Base-by-base conservation (phyloP, 2,113 vertebrate species). In the Octodon degus region DNA sequence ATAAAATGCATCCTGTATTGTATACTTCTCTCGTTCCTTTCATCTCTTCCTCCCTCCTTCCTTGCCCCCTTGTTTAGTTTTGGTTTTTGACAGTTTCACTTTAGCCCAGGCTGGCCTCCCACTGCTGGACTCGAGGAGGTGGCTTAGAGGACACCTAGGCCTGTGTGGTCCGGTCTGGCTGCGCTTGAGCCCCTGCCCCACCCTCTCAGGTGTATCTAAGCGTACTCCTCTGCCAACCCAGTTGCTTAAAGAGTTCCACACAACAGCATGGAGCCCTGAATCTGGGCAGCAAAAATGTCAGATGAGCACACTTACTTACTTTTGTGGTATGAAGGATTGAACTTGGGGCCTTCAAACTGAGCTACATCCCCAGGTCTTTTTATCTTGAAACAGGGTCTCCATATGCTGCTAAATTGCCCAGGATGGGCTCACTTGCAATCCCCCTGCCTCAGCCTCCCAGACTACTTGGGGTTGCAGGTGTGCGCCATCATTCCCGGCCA, bases 221-320 rank as follows among this genome's bases (percentile, higher is more conserved):
- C 22, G 30, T 89, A 50, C 81, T 90, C 77, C 76, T 58, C 90
- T 90, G 77, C 40, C 90, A 93, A 93, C 16, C 20, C 53, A 82
- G 79, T 25, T 10, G 67, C 3, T 14, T 68, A 17, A 68, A 34
- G 68, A 70, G 68, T 19, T 70, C 34, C 68, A 20, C 7, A 17
- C 7, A 70, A 10, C 68, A 19, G 32, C 34, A 8, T 1, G 2
- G 6, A 9, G 55, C 68, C 20, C 17, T 70, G 68, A n/a, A n/a
- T 37, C 68, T 70, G 16, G 34, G 34, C 34, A 70, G 68, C 68
- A 37, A n/a, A 19, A 37, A 37, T 20, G 34, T 9, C 68, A 20
- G 68, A 8, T 4, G 17, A 70, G 34, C 68, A 1, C 17, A 32
- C 13, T 70, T 70, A 37, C 8, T 17, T 34, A 68, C 17, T 70